These are phyloP conservation scores for Nasonovia ribisnigri DNA, from an alignment of 2,888 invertebrate species.

Conservation along the genomic window DNA sequence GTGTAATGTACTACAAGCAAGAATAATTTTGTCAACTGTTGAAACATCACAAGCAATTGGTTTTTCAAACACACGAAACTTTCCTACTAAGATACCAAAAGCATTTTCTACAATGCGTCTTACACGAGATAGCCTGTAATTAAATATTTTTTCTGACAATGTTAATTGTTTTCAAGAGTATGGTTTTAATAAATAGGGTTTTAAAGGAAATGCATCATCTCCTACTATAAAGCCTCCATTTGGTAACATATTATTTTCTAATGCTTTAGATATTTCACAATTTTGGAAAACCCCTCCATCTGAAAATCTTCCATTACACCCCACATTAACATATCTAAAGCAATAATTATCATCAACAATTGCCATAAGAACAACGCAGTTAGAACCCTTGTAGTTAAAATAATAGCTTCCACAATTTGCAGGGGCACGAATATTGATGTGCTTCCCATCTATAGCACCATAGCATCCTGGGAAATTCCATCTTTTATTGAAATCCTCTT, in stretches of 20 bases:
- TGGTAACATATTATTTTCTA: neutral
- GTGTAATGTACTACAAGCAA: constrained; percentile 2
- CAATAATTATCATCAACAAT: neutral
- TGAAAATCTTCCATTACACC: neutral
- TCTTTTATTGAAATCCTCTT: neutral
- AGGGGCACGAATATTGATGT: too few species aligned
- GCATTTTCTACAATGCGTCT: too few species aligned
- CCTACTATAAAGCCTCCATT: neutral
- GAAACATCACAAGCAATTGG: neutral
- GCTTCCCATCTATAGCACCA: neutral
- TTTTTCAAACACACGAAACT: neutral
- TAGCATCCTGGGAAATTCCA: neutral
- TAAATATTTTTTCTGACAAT: neutral
- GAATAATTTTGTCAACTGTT: neutral
- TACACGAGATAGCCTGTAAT: constrained; percentile 7
- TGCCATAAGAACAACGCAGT: neutral
- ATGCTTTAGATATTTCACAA: neutral
- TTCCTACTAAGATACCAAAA: constrained; percentile 8
- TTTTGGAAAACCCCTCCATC: neutral
- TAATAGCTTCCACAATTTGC: neutral
- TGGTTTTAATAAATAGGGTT: constrained; percentile 25
- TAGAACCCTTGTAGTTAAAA: neutral
- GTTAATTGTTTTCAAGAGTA: constrained; percentile 13
- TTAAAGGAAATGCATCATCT: constrained; percentile 16
- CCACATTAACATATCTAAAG: neutral